Base-by-base conservation (phyloP, 2,888 invertebrate genomes). In the Oscheius sp. region DNA sequence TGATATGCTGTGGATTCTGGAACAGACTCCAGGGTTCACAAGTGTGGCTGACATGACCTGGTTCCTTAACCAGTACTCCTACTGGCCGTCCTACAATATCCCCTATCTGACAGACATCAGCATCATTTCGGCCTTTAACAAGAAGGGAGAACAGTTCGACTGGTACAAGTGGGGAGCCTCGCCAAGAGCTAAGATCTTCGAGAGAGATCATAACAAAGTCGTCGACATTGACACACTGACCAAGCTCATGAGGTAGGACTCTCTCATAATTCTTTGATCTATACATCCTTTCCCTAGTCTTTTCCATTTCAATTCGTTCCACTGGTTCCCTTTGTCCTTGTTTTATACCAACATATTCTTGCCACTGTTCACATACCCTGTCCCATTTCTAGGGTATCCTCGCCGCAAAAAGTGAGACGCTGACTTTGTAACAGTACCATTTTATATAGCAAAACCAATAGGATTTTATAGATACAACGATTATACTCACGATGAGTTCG, bases 81-180 rank as follows among this genome's bases (percentile, higher is more conserved):
- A 93, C 90, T 94, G 94, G 93, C 93, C 93, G 42, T 93, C 93
- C 66, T 93, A 93, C 89, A 94, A 94, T 90, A 91, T 92, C 79
- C 92, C 94, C 81, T 92, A 91, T 89, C 93, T 92, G 90, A 91
- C 91, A 70, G 90, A 91, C 32, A 91, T 94, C 60, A 93, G 92
- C 90, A 92, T 92, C 47, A 53, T 92, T 78, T 92, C 93, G 89
- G 93, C 93, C 32, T 91, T 91, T 29, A 90, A 90, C 79, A 91
- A 90, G 74, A 91, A 92, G 85, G 79, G 76, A 21, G 72, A 74
- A 59, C 76, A 79, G 66, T 80, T 78, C 77, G 62, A 92, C 84
- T 91, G 91, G 90, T 93, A 93, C 90, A 92, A 92, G 0, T 93
- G 93, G 90, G 89, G 92, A 76, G 91, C 92, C 81, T 81, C 80